Base-by-base conservation (phyloP, 2,113 vertebrate genomes). In the Cyprinodon brontotheroides region DNA sequence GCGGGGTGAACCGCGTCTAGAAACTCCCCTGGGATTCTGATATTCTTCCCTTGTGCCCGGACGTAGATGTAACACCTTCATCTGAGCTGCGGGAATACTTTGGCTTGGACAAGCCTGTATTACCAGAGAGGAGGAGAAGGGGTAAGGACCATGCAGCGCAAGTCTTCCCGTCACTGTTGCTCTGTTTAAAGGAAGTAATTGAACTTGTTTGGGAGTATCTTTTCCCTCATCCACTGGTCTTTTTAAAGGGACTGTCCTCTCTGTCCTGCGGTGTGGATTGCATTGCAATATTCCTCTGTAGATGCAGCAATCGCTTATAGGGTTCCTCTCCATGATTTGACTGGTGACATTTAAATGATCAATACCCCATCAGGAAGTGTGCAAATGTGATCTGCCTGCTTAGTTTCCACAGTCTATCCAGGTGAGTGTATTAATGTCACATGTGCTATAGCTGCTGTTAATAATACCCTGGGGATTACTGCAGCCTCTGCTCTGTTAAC, bases 201-300 rank as follows among this genome's bases (percentile, higher is more conserved):
- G 75, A 94, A 94, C 94, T 93, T 93, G 93, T 93, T 89, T 67
- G 43, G 71, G 83, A 91, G 81, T 84, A 92, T 93, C 50, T 90
- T 94, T 93, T 94, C 89, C 72, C 69, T 89, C 86, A 86, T 86
- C 82, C 87, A 62, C 76, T 82, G 79, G 75, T 75, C 87, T 83
- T 91, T 81, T 45, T 81, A 81, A 65, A 40, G 45, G 65, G 69
- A 63, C 65, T 72, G 82, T 75, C 86, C 72, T 69, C 10, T 70
- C 67, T 72, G 80, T 77, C 79, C 77, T 76, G 78, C 77, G 62
- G 69, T 73, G 76, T 43, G 72, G 22, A 14, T 79, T 80, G 57
- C 70, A 41, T 75, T 79, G 86, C 84, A 65, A 69, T 76, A 60
- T 69, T 77, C 71, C 29, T 62, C 22, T 39, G 76, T 73, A 61